Conservation (phyloP, 2,888 invertebrate genomes). For the Bibio marci region DNA sequence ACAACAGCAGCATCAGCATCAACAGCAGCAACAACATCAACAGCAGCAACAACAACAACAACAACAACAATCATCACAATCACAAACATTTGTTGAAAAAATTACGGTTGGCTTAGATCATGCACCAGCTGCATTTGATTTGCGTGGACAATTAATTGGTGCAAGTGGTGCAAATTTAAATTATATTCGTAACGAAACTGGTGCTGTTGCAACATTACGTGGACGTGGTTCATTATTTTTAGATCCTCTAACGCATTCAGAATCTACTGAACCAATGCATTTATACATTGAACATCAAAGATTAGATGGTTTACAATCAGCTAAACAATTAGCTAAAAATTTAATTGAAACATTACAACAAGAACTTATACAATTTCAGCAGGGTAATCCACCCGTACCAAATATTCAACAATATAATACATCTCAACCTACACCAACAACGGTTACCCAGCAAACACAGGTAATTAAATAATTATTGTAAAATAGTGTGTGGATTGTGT, state of each 20-base stretch:
- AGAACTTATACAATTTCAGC: constrained; percentile 25
- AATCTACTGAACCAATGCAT: constrained; percentile 55
- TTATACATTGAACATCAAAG: constrained; percentile 58
- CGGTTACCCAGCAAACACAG: constrained; percentile 7
- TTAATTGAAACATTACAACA: constrained; percentile 60
- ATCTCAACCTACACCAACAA: constrained; percentile 1
- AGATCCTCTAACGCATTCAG: constrained; percentile 36
- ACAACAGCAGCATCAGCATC: too few species aligned
- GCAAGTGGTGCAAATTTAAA: constrained; percentile 52
- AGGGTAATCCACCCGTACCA: constrained; percentile 9
- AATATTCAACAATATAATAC: not conserved
- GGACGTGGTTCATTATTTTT: constrained; percentile 46
- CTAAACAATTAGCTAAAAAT: constrained; percentile 56
- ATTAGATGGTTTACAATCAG: constrained; percentile 36
- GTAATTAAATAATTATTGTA: not conserved
- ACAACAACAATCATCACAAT: too few species aligned
- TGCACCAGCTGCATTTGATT: constrained; percentile 57
- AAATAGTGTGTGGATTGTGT: too few species aligned
- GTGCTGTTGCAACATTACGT: constrained; percentile 54
- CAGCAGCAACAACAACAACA: too few species aligned
- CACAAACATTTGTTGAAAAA: constrained; percentile 35
- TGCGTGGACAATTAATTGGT: constrained; percentile 56
- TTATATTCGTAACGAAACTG: constrained; percentile 59
- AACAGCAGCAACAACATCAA: too few species aligned
- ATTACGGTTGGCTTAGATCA: constrained; percentile 61